These are phyloP conservation scores for Miniopterus natalensis DNA, from an alignment of 2,113 vertebrate genomes.

Conservation along the genomic window DNA sequence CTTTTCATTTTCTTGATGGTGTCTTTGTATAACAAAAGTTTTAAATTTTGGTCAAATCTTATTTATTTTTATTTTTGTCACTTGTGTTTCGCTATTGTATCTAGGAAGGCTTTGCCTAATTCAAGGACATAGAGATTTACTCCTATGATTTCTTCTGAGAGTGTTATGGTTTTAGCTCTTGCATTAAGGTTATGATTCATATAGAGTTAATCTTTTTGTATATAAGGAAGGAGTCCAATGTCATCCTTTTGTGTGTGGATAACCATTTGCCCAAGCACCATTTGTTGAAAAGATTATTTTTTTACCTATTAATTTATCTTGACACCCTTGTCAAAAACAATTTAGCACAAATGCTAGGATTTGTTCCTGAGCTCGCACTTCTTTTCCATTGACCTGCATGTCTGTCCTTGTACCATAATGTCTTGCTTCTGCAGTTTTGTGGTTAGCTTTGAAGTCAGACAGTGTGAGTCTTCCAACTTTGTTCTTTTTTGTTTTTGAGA, in stretches of 20 bases:
- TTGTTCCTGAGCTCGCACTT: background rate
- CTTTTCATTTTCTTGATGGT: background rate
- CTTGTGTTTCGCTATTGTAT: background rate
- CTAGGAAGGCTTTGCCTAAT: background rate
- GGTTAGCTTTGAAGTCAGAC: background rate
- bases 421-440: background rate
- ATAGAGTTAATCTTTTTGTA: background rate
- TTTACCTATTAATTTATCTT: background rate
- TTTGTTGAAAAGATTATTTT: background rate
- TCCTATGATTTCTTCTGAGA: background rate
- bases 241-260: background rate
- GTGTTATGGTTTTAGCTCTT: background rate
- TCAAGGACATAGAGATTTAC: background rate
- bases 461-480: background rate
- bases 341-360: background rate
- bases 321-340: background rate
- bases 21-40: background rate
- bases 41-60: conserved; percentile 1
- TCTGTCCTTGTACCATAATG: background rate
- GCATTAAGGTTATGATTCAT: background rate
- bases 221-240: background rate
- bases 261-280: background rate
- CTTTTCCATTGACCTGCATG: background rate
- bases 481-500: background rate
- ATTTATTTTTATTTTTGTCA: background rate